phyloP scores from a whole-genome alignment of 2,113 vertebrate species.

The Sceloporus undulatus region DNA sequence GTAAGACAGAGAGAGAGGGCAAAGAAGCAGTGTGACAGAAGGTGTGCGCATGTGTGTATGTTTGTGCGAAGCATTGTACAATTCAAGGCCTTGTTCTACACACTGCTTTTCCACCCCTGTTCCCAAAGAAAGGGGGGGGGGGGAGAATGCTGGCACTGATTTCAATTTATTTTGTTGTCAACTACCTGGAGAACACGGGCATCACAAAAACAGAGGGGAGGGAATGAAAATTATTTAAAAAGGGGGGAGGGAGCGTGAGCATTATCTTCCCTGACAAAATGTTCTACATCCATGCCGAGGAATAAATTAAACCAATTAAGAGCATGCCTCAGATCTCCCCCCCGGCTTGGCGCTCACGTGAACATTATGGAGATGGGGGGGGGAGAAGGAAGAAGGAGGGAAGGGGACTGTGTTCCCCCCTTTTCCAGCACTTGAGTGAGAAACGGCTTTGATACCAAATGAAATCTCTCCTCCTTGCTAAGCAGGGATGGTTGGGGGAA shows the following conservation, averaged over 20 bases:
- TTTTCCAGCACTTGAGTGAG: not conserved
- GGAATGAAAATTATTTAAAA: not conserved
- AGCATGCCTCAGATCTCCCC: conserved; percentile 58
- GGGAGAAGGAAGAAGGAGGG: too few relatives aligned
- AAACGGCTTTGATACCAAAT: conserved; percentile 57
- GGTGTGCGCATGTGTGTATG: too few relatives aligned
- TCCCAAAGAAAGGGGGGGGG: not conserved
- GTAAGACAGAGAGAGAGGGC: not conserved
- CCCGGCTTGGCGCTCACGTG: not conserved
- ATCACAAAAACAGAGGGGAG: not conserved
- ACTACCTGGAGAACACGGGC: conserved; percentile 76
- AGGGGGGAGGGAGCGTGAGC: conserved; percentile 1
- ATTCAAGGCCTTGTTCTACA: conserved; percentile 77
- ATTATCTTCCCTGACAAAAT: conserved; percentile 77
- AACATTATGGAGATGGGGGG: not conserved
- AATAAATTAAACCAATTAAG: conserved; percentile 81
- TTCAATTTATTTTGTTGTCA: conserved; percentile 80
- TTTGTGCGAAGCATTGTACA: conserved; percentile 68
- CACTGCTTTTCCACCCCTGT: too few relatives aligned
- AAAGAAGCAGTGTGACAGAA: conserved; percentile 16
- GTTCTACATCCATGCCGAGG: conserved; percentile 64
- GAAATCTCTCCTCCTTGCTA: conserved; percentile 9
- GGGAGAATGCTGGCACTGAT: conserved; percentile 60
- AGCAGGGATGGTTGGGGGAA: rapidly evolving
- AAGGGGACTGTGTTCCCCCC: not conserved